A percentile compares a stretch with the other conserved stretches of the same genome.
phyloP scores from a whole-genome alignment of 2,113 vertebrate genomes.

The Oncorhynchus tshawytscha region DNA sequence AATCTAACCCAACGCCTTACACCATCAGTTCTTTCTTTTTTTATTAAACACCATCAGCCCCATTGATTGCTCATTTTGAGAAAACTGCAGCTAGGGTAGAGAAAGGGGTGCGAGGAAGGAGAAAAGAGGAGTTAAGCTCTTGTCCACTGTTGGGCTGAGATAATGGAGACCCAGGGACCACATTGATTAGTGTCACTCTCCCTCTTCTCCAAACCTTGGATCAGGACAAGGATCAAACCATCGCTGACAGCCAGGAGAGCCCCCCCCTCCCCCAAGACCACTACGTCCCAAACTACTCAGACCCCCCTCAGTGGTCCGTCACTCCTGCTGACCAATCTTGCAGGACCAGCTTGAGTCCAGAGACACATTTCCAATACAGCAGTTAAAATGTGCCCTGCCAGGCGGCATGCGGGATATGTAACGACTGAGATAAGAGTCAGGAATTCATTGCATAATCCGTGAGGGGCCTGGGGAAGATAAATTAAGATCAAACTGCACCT shows the following conservation, averaged over 20 bases:
- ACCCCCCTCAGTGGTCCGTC: neutral
- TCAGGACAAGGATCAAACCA: neutral
- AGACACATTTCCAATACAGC: slow-evolving; percentile 34
- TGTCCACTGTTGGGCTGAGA: slow-evolving; percentile 4
- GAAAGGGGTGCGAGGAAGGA: neutral
- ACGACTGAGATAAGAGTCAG: slow-evolving; percentile 19
- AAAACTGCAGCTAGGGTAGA: neutral
- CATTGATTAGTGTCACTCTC: neutral
- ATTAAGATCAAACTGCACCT: neutral
- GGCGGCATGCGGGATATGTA: neutral
- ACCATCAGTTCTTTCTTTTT: neutral
- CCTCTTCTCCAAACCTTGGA: neutral
- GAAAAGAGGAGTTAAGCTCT: neutral
- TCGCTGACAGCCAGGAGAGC: no score
- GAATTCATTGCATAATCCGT: slow-evolving; percentile 7
- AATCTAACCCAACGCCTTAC: slow-evolving; percentile 10
- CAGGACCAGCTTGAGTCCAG: slow-evolving; percentile 24
- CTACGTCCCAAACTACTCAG: neutral
- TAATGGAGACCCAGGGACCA: slow-evolving; percentile 1
- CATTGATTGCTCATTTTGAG: slow-evolving; percentile 9
- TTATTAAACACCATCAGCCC: slow-evolving; percentile 1
- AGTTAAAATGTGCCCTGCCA: slow-evolving; percentile 10
- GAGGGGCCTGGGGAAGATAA: slow-evolving; percentile 9
- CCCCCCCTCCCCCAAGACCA: neutral
- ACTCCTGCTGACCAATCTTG: slow-evolving; percentile 23